phyloP scores from a whole-genome alignment of 1,140 invertebrate species.

The Anoplophora glabripennis region DNA sequence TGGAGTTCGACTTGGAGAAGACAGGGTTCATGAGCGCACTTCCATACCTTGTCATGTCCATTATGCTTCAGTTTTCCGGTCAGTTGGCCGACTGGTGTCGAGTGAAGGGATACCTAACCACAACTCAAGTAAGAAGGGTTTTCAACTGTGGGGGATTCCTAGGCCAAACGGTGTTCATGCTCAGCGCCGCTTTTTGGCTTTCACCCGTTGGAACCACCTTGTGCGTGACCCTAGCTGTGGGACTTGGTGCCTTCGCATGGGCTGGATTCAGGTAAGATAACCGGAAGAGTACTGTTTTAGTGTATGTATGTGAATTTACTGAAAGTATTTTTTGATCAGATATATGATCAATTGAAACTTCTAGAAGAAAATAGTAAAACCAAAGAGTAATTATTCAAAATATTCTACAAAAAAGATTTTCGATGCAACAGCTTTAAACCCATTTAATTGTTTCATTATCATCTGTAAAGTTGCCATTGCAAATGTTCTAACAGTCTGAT shows the following conservation, averaged over 20 bases:
- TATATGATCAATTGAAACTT: too few species aligned
- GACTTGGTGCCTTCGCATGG: slow-evolving; percentile 86
- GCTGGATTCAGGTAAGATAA: slow-evolving; percentile 75
- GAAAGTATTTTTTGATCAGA: too few species aligned
- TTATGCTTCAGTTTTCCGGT: slow-evolving; percentile 77
- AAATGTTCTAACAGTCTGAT: too few species aligned
- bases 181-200: slow-evolving; percentile 67
- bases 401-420: too few species aligned
- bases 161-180: slow-evolving; percentile 82
- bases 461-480: too few species aligned
- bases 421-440: too few species aligned
- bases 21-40: slow-evolving; percentile 79
- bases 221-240: slow-evolving; percentile 81
- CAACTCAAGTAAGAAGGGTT: slow-evolving; percentile 70
- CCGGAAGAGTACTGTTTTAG: too few species aligned
- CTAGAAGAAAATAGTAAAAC: too few species aligned
- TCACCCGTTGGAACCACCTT: slow-evolving; percentile 65
- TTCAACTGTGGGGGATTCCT: slow-evolving; percentile 80
- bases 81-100: slow-evolving; percentile 78
- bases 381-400: too few species aligned
- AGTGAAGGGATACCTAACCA: slow-evolving; percentile 61
- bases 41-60: slow-evolving; percentile 83
- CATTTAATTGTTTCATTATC: too few species aligned
- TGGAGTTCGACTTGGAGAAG: slow-evolving; percentile 68
- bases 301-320: too few species aligned